Conservation (phyloP, 2,113 vertebrate species). For the Tragulus kanchil region DNA sequence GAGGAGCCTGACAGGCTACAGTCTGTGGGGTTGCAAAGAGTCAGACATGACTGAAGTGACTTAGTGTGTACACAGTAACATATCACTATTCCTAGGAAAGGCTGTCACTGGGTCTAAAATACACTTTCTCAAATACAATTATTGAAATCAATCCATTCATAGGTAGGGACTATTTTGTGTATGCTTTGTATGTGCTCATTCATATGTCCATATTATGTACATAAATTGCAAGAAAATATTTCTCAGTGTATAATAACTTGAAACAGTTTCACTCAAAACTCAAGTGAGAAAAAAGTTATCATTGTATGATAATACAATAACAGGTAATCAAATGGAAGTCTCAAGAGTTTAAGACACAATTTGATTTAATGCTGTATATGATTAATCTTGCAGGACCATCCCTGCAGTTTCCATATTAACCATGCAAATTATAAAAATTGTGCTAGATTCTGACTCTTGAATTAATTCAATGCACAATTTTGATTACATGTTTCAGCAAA, state of each 20-base stretch:
- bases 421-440: not conserved
- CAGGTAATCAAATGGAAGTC: not conserved
- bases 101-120: not conserved
- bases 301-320: not conserved
- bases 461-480: constrained; percentile 54
- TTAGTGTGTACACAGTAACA: not conserved
- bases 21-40: not conserved
- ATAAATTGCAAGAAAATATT: not conserved
- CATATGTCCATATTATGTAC: not conserved
- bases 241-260: not conserved
- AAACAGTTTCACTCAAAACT: constrained; percentile 1
- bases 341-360: not conserved
- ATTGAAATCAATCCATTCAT: not conserved
- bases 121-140: not conserved
- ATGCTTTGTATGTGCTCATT: not conserved
- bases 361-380: not conserved
- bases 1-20: not conserved
- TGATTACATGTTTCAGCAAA: constrained; percentile 52
- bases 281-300: not conserved
- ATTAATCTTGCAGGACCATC: not conserved
- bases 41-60: not conserved
- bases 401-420: not conserved
- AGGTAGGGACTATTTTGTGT: not conserved
- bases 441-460: constrained; percentile 46
- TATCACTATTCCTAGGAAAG: not conserved